Evolutionary conservation across 2,888 invertebrate species (phyloP), one percentile per base, ranked within the genome.

Genomic region (Cheiracanthium punctorium): DNA sequence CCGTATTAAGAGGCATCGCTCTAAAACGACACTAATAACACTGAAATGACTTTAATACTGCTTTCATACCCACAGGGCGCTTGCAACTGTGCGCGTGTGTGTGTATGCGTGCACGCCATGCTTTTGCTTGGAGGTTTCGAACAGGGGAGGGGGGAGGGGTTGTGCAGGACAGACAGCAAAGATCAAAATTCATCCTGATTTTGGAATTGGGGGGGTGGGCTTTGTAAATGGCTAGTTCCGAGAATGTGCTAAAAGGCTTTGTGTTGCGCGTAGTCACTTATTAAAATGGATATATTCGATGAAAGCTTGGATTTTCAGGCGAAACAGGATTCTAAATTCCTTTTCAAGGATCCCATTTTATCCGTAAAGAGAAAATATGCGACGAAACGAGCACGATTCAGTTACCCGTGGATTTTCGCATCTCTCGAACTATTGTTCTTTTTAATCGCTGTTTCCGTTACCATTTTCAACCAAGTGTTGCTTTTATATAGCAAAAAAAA

Each of bases 1-100:
- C 33, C 24, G 81, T 81, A 81, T 81, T 81, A 81, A 74, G 74
- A 74, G 81, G 69, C 29, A 65, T 37, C 29, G 37, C 72, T 67
- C 73, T 84, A 84, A 84, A 84, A 84, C 82, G 82, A 84, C 82
- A 84, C 82, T 84, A 84, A 84, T 84, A 84, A 84, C 82, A 84
- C 77, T 77, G 82, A 84, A 84, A 84, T 77, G 82, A 84, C 82
- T 84, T 84, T 84, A 84, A 84, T 84, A 84, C 82, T 72, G 82
- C 77, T 67, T 69, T 52, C 81, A 67, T 69, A 69, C 74, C 81
- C 81, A 81, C 81, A 81, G 74, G 81, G 74, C 72, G 65, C 69
- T 58, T 24, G 20, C 17, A 1, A 4, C n/a, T 30, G 58, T 28
- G 8, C 28, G 58, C 24, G 12, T 24, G 24, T 58, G 58, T 20